phyloP scores from a whole-genome alignment of 2,888 invertebrate genomes.

The Protodeltote pygarga region DNA sequence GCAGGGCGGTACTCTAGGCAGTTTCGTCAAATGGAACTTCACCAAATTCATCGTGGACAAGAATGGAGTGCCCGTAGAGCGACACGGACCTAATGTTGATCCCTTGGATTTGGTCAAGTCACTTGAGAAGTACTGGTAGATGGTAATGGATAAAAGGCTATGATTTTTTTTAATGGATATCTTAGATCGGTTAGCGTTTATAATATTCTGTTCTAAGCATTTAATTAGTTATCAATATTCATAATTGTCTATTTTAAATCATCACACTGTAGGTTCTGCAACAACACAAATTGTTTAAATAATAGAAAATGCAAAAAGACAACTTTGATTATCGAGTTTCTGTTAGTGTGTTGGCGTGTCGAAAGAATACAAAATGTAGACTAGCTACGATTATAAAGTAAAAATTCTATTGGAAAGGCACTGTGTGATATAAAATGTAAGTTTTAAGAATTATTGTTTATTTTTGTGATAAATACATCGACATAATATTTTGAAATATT shows the following conservation, averaged over 20 bases:
- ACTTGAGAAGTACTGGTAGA: constrained; percentile 87
- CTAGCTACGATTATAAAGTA: neutral
- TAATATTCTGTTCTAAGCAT: constrained; percentile 13
- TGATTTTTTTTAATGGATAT: constrained; percentile 12
- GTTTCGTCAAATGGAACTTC: constrained; percentile 95
- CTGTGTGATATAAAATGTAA: constrained; percentile 30
- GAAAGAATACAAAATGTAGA: constrained; percentile 17
- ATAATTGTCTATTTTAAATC: neutral
- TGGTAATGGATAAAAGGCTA: constrained; percentile 15
- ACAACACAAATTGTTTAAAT: neutral
- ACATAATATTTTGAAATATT: constrained; percentile 7
- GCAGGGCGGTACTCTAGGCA: constrained; percentile 86
- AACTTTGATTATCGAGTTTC: neutral
- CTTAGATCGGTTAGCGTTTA: constrained; percentile 1
- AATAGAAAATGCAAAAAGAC: neutral
- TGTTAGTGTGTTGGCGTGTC: constrained; percentile 5
- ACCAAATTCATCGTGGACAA: constrained; percentile 93
- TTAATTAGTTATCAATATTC: constrained; percentile 12
- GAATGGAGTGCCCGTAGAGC: constrained; percentile 89
- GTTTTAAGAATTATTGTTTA: constrained; percentile 30
- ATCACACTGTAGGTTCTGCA: neutral
- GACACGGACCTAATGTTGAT: constrained; percentile 88
- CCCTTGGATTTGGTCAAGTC: constrained; percentile 82
- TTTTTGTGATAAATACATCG: constrained; percentile 29
- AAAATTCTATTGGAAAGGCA: constrained; percentile 5